These are phyloP conservation scores for Dermolepida albohirtum DNA, from an alignment of 2,888 invertebrate species.

Conservation along the genomic window DNA sequence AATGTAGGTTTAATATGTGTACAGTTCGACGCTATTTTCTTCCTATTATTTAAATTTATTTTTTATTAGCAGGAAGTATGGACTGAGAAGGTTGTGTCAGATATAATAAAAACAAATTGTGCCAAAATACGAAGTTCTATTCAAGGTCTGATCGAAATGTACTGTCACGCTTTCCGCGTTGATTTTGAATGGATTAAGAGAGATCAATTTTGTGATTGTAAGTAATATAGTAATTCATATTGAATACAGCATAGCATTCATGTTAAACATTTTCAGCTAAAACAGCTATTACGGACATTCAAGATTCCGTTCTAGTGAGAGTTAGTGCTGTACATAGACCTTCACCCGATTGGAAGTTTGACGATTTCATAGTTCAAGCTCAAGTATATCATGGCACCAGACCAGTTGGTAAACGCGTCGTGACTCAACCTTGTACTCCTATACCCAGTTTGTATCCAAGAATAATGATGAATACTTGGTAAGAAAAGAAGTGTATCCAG, in stretches of 20 bases:
- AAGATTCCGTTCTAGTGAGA: constrained; percentile 82
- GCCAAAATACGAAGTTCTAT: constrained; percentile 83
- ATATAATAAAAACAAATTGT: constrained; percentile 75
- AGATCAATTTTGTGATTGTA: constrained; percentile 56
- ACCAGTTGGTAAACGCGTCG: constrained; percentile 78
- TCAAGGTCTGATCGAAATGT: constrained; percentile 85
- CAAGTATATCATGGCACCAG: constrained; percentile 92
- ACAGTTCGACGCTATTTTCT: too few relatives aligned
- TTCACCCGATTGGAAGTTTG: constrained; percentile 82
- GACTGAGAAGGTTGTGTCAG: constrained; percentile 68
- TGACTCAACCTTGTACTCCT: constrained; percentile 75
- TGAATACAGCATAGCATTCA: constrained; percentile 13
- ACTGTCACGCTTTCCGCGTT: constrained; percentile 85
- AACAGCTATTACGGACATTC: constrained; percentile 76
- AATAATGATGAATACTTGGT: constrained; percentile 80
- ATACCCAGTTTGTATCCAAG: constrained; percentile 78
- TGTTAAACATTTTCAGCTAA: constrained; percentile 68
- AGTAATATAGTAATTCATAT: constrained; percentile 47
- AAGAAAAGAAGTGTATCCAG: constrained; percentile 17
- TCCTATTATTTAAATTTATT: not conserved
- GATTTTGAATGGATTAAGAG: constrained; percentile 77
- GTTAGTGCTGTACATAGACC: constrained; percentile 86
- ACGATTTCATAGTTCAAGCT: constrained; percentile 86
- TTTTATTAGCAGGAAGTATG: constrained; percentile 41
- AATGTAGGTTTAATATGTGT: not conserved